These are phyloP conservation scores for Echinometra lucunter DNA, from an alignment of 53 echinoderm and acorn worm genomes.

Conservation along the genomic window DNA sequence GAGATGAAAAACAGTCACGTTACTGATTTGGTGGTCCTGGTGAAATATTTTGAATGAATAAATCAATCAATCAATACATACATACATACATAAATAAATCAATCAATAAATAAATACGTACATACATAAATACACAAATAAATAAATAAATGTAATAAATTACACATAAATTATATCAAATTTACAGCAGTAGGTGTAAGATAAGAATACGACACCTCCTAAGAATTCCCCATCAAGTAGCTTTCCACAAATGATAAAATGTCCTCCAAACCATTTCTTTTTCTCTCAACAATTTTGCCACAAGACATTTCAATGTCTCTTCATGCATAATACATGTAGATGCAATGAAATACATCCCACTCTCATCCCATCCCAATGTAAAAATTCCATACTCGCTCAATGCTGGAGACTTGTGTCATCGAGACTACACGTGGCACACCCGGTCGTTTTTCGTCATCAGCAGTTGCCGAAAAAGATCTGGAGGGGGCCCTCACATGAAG, in stretches of 20 bases:
- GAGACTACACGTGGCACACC: constrained; percentile 47
- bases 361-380: not conserved
- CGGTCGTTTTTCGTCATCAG: constrained; percentile 5
- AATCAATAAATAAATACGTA: too few species aligned
- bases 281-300: not conserved
- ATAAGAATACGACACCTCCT: too few species aligned
- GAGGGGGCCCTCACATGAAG: constrained; percentile 27
- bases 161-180: too few species aligned
- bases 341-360: not conserved
- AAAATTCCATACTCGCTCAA: not conserved
- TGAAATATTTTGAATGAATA: too few species aligned
- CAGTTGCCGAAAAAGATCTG: constrained; percentile 38
- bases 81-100: too few species aligned
- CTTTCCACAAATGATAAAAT: not conserved
- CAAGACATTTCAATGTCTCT: not conserved
- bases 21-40: too few species aligned
- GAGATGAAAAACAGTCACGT: too few species aligned
- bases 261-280: not conserved
- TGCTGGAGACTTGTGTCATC: not conserved
- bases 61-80: too few species aligned
- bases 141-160: too few species aligned
- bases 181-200: too few species aligned
- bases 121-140: too few species aligned
- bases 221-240: too few species aligned
- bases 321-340: not conserved